Conservation (phyloP, 2,113 vertebrate genomes). For the Rattus rattus region DNA sequence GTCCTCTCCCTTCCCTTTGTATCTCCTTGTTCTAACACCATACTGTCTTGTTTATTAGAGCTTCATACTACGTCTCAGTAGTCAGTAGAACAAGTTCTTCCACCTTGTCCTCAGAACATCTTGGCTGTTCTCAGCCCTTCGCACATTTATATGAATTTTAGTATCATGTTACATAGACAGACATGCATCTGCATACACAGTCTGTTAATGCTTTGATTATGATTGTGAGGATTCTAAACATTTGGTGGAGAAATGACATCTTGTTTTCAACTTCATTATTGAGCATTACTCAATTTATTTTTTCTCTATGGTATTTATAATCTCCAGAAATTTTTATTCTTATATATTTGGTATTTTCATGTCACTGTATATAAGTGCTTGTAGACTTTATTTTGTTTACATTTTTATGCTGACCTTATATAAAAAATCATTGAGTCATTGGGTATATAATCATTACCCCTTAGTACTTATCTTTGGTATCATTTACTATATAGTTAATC, state of each 20-base stretch:
- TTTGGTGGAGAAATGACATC: conserved; percentile 1
- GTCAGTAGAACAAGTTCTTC: conserved; percentile 60
- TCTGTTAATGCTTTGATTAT: conserved; percentile 10
- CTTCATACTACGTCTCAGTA: conserved; percentile 15
- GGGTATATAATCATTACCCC: not conserved
- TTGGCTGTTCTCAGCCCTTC: conserved; percentile 47
- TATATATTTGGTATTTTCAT: conserved; percentile 37
- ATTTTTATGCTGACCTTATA: not conserved
- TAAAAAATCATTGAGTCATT: not conserved
- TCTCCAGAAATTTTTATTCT: not conserved
- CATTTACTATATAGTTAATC: not conserved
- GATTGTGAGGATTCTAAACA: conserved; percentile 21
- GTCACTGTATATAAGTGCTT: not conserved
- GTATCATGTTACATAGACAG: not conserved
- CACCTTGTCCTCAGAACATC: conserved; percentile 51
- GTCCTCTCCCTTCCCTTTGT: conserved; percentile 2
- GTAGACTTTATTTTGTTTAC: not conserved
- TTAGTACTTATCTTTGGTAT: conserved; percentile 2
- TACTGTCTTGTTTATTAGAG: conserved; percentile 42
- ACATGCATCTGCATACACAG: not conserved
- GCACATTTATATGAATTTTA: conserved; percentile 57
- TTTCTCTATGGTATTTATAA: not conserved
- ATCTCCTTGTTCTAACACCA: not conserved
- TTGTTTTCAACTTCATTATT: conserved; percentile 58
- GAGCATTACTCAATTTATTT: conserved; percentile 26